These are phyloP conservation scores for Drosophila subobscura DNA, from an alignment of 1,140 invertebrate genomes.

Conservation along the genomic window DNA sequence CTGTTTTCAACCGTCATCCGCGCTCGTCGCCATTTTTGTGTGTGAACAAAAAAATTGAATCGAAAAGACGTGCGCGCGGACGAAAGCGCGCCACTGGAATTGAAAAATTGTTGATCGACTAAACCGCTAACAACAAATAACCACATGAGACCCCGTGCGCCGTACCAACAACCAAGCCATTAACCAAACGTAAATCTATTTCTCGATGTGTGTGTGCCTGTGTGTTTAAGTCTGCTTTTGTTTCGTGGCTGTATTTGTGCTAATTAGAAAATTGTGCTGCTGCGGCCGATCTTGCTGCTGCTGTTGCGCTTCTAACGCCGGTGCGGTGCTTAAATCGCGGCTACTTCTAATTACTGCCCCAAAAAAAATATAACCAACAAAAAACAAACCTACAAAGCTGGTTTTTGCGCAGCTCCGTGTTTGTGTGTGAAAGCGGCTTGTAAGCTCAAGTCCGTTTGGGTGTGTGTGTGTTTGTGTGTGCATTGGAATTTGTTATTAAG, in stretches of 20 bases:
- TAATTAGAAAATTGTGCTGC: constrained; percentile 36
- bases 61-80: constrained; percentile 33
- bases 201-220: constrained; percentile 2
- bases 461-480: constrained; percentile 46
- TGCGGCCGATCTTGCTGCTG: constrained; percentile 22
- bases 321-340: constrained; percentile 64
- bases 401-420: constrained; percentile 34
- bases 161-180: constrained; percentile 19
- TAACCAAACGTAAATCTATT: constrained; percentile 40
- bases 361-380: constrained; percentile 44
- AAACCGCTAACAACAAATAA: constrained; percentile 35
- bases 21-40: too few species aligned
- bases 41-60: background rate
- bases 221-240: constrained; percentile 9
- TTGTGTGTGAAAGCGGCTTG: constrained; percentile 8
- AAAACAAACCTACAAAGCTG: constrained; percentile 31
- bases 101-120: constrained; percentile 5
- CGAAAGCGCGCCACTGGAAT: background rate
- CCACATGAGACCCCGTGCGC: constrained; percentile 6
- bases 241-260: constrained; percentile 26
- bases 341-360: constrained; percentile 70
- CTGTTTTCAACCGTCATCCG: too few species aligned
- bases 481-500: constrained; percentile 79
- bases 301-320: constrained; percentile 47
- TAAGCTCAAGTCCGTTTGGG: background rate